These are phyloP conservation scores for Sebastes jordani DNA, from an alignment of 2,797 vertebrate genomes.

Conservation along the genomic window DNA sequence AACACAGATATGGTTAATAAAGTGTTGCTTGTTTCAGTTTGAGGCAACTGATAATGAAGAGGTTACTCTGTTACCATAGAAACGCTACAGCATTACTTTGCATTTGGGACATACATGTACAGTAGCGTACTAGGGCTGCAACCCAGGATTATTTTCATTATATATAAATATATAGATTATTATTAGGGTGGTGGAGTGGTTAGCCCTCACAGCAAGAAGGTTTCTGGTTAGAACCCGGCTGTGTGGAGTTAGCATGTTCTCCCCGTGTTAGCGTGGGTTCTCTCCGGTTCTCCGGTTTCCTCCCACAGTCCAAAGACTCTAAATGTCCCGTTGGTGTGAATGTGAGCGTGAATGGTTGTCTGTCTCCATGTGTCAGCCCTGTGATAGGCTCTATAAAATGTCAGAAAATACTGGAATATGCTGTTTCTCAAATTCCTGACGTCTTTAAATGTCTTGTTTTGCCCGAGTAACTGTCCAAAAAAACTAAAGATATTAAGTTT, in stretches of 20 bases:
- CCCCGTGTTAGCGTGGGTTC: too few species aligned
- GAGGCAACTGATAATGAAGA: background rate
- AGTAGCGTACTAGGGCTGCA: background rate
- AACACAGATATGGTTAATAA: constrained; percentile 11
- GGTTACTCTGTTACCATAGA: too few species aligned
- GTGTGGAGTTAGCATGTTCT: too few species aligned
- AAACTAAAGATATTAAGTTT: background rate
- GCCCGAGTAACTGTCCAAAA: background rate
- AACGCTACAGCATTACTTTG: background rate
- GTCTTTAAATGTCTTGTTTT: background rate
- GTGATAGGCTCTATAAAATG: background rate
- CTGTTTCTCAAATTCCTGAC: background rate
- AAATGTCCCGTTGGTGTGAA: too few species aligned
- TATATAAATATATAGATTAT: background rate
- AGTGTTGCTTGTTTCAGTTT: background rate
- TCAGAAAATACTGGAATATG: background rate
- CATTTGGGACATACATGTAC: background rate
- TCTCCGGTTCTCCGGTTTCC: too few species aligned
- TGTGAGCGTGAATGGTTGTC: too few species aligned
- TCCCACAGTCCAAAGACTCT: too few species aligned
- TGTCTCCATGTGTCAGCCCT: too few species aligned
- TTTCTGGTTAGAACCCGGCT: too few species aligned
- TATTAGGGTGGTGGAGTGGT: too few species aligned
- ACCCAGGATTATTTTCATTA: background rate
- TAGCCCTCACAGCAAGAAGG: too few species aligned